Conservation (phyloP, 2,888 invertebrate species). For the Caenorhabditis angaria region DNA sequence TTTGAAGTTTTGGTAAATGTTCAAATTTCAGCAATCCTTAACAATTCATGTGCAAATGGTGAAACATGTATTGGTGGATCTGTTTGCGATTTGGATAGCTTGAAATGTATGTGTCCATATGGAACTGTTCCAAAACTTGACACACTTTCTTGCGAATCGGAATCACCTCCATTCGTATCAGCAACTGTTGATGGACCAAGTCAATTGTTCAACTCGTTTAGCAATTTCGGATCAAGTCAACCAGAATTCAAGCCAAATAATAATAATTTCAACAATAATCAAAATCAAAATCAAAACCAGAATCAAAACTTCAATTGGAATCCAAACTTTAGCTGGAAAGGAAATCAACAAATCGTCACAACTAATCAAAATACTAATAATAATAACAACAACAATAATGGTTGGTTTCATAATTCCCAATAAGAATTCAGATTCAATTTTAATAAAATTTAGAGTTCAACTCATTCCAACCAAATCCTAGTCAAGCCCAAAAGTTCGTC, state of each 20-base stretch:
- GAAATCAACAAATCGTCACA: slow-evolving; percentile 7
- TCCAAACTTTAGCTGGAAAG: slow-evolving; percentile 21
- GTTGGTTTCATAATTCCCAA: neutral
- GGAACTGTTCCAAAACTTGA: slow-evolving; percentile 68
- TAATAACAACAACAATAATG: slow-evolving; percentile 25
- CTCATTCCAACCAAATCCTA: slow-evolving; percentile 48
- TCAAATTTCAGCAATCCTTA: slow-evolving; percentile 64
- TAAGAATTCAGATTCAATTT: too few relatives aligned
- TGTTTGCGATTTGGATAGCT: slow-evolving; percentile 65
- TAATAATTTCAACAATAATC: slow-evolving; percentile 19
- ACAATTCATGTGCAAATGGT: slow-evolving; percentile 68
- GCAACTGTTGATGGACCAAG: slow-evolving; percentile 44
- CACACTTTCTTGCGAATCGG: slow-evolving; percentile 64
- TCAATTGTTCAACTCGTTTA: slow-evolving; percentile 34
- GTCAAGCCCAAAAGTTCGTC: slow-evolving; percentile 29
- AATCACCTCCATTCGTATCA: slow-evolving; percentile 36
- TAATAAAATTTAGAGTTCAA: slow-evolving; percentile 16
- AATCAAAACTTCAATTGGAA: slow-evolving; percentile 24
- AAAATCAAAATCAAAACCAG: slow-evolving; percentile 7
- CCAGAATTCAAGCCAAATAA: slow-evolving; percentile 39
- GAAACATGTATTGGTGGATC: slow-evolving; percentile 71
- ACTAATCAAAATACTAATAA: slow-evolving; percentile 33
- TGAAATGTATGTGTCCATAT: slow-evolving; percentile 67
- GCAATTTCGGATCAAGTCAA: slow-evolving; percentile 11
- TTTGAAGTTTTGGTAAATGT: neutral